Base-by-base conservation (phyloP, 37 sponge, comb jelly and placozoan genomes). In the Beroe forskalii region DNA sequence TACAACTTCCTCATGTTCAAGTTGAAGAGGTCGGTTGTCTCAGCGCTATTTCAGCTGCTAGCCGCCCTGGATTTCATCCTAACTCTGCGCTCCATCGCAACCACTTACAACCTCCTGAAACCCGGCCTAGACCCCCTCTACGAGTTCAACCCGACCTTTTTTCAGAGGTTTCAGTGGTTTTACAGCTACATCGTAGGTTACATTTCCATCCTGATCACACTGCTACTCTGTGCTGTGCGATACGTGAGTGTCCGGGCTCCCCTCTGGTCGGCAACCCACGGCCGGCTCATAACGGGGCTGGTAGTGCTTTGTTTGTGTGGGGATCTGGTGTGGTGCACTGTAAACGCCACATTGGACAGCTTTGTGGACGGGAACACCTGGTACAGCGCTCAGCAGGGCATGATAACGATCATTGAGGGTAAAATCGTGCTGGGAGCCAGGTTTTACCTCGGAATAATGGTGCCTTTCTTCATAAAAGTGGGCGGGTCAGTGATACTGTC, bases 41-140 rank as follows among this genome's bases (percentile, higher is more conserved):
- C 75, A 35, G 35, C 39, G 22, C 39, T 72, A 72, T 72, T 72
- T 39, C 75, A 72, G 22, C 75, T 72, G 28, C 75, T 72, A 6
- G 33, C 75, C 22, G 9, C 30, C 37, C 12, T 33, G 19, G 75
- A 72, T 33, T 30, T 33, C 39, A 32, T 72, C 4, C 35, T 72
- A 35, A 4, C 35, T 19, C 23, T 72, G 2, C 36, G 75, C 8
- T 22, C 75, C 35, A 39, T 72, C 9, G 19, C 23, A 35, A 20
- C 75, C 2, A 4, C 35, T 8, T 72, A 35, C 39, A 72, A 72
- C 39, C 75, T 72, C 40, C 37, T 72, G 9, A 72, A 72, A 37
- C 75, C 75, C 8, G 14, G 9, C 28, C 39, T 32, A 38, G 75
- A 72, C 35, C 75, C 75, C 33, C 28, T 72, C 20, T 72, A 22